These are phyloP conservation scores for Pseudomyrmex gracilis DNA, from an alignment of 1,140 invertebrate species.

Conservation along the genomic window DNA sequence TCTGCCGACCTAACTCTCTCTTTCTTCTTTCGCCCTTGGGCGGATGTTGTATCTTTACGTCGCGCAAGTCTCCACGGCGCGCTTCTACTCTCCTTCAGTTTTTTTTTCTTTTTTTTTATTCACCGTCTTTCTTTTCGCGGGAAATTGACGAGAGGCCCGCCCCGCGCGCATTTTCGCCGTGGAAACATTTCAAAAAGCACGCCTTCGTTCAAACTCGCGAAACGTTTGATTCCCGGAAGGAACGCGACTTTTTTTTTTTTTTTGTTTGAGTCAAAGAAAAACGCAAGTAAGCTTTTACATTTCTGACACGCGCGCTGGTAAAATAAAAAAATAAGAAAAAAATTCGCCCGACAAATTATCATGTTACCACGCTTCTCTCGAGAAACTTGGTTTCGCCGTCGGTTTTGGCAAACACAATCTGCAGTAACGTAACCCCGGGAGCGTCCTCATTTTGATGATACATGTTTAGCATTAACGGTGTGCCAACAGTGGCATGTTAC, in stretches of 20 bases:
- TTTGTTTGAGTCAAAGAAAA: no score
- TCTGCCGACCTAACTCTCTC: slow-evolving; percentile 62
- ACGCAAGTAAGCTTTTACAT: no score
- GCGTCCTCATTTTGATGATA: slow-evolving; percentile 42
- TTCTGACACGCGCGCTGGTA: no score
- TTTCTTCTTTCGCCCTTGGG: slow-evolving; percentile 72
- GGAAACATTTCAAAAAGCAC: no score
- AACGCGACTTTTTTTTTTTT: no score
- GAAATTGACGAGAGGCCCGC: slow-evolving; percentile 37
- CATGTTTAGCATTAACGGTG: slow-evolving; percentile 35
- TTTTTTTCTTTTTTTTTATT: no score
- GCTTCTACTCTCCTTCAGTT: slow-evolving; percentile 51
- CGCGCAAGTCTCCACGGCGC: slow-evolving; percentile 57
- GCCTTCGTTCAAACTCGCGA: no score
- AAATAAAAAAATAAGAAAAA: no score
- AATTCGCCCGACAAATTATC: background rate
- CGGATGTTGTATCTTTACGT: slow-evolving; percentile 35
- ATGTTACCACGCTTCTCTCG: background rate
- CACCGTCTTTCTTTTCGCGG: background rate
- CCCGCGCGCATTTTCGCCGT: background rate
- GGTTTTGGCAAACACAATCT: slow-evolving; percentile 35
- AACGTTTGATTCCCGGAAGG: no score
- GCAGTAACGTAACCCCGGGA: slow-evolving; percentile 14
- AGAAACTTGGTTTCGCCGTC: slow-evolving; percentile 5
- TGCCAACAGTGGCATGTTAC: slow-evolving; percentile 39